Conservation (phyloP, 1,140 invertebrate species). For the Tetragonula clypearis region DNA sequence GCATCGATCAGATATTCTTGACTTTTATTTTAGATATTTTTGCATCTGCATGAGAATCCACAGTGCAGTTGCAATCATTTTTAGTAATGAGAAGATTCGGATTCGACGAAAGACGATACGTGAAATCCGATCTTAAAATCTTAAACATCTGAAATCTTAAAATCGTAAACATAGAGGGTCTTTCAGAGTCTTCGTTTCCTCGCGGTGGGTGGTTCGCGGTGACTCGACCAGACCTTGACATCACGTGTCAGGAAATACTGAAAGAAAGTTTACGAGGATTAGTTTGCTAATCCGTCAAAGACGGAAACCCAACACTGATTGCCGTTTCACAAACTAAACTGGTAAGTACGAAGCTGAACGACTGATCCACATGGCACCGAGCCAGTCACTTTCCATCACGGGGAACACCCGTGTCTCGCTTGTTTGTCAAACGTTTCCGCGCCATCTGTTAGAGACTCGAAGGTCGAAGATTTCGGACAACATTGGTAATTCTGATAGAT, state of each 20-base stretch:
- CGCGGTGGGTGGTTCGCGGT: constrained; percentile 59
- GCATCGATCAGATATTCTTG: too few relatives aligned
- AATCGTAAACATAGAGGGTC: constrained; percentile 33
- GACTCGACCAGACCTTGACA: constrained; percentile 62
- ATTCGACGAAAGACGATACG: neutral
- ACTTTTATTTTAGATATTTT: neutral
- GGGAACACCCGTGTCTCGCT: neutral
- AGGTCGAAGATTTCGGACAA: neutral
- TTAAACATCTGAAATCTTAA: neutral
- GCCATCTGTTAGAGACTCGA: neutral
- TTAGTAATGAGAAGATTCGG: neutral
- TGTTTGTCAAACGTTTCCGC: neutral
- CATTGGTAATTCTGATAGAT: too few relatives aligned
- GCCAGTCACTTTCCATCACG: constrained; percentile 29
- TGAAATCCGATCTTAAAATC: neutral
- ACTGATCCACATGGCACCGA: constrained; percentile 27
- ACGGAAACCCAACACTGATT: constrained; percentile 65
- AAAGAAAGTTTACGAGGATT: constrained; percentile 61
- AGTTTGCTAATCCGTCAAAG: constrained; percentile 68
- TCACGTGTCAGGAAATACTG: constrained; percentile 55
- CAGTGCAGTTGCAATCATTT: neutral
- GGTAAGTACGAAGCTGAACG: constrained; percentile 17
- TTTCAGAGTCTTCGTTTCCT: constrained; percentile 10
- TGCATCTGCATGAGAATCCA: too few relatives aligned
- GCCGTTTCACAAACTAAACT: constrained; percentile 54